Conservation (phyloP, 2,113 vertebrate genomes). For the Dolichotis patagonum region DNA sequence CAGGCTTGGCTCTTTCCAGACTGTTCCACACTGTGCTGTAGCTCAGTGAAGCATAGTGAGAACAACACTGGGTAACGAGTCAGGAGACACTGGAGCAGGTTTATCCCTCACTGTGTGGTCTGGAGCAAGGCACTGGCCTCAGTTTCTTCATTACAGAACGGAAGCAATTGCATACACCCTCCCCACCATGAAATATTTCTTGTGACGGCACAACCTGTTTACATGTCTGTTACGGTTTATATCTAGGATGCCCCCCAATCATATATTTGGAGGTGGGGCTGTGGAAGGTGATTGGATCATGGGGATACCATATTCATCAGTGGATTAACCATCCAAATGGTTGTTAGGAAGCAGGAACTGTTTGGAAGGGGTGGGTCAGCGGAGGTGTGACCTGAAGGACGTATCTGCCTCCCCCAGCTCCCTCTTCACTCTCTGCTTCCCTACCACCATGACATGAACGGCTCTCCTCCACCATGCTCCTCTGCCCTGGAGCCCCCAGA, state of each 20-base stretch:
- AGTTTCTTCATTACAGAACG: neutral
- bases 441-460: neutral
- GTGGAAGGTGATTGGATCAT: neutral
- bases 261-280: neutral
- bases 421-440: neutral
- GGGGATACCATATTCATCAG: neutral
- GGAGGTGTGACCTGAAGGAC: neutral
- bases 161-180: neutral
- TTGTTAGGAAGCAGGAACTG: neutral
- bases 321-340: neutral
- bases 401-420: neutral
- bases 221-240: neutral
- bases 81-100: neutral
- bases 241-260: neutral
- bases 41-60: neutral
- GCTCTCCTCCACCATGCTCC: neutral
- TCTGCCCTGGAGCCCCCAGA: neutral
- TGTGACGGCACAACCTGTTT: neutral
- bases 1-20: neutral
- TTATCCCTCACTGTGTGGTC: neutral
- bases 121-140: neutral
- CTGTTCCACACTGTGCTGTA: neutral
- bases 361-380: neutral
- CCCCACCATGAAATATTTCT: neutral
- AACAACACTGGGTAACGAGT: neutral